Base-by-base conservation (phyloP, 1,140 invertebrate genomes). In the Reticulitermes speratus region DNA sequence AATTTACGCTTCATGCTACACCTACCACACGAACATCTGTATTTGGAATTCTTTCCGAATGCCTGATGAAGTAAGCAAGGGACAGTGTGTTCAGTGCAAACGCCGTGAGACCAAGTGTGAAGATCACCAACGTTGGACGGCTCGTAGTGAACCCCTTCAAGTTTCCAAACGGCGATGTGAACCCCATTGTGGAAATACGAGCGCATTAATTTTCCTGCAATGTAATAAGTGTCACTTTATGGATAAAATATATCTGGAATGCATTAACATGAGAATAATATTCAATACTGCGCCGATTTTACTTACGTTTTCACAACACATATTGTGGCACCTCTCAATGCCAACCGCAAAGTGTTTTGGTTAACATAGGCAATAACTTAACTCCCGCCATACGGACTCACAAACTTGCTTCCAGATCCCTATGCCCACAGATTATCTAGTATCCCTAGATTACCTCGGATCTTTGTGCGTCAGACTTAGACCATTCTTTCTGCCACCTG, bases 81-180 rank as follows among this genome's bases (percentile, higher is more conserved):
- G 81, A 86, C n/a, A 86, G 38, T 32, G 86, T 86, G 0, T 82
- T 86, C 48, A 86, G 12, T 25, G 86, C 45, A 86, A 86, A 86
- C 38, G 83, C 86, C 44, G 86, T 84, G 5, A 86, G 69, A 65
- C 86, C 84, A 21, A 86, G 44, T 52, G 86, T 86, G 55, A 86
- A 86, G 21, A 86, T 82, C 30, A 86, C 48, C 55, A 86, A 45
- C 19, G 86, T 82, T 44, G 86, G 86, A 21, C 86, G 81, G 52
- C 82, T 86, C 32, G 85, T 82, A 3, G 85, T 65, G 65, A 85
- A 85, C 52, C 85, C 85, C 59, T 85, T 85, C 16, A 85, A 32
- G 38, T 85, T 85, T 11, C 85, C 65, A 44, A 55, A 32, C 30
- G 85, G 85, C 25, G 85, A 85, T 65, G 25, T 48, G 7, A 75